Percentiles rank a stretch among this genome's conserved stretches.
Evolutionary conservation across 2,113 vertebrate genomes (phyloP).

Genomic region (Montifringilla adamsi): DNA sequence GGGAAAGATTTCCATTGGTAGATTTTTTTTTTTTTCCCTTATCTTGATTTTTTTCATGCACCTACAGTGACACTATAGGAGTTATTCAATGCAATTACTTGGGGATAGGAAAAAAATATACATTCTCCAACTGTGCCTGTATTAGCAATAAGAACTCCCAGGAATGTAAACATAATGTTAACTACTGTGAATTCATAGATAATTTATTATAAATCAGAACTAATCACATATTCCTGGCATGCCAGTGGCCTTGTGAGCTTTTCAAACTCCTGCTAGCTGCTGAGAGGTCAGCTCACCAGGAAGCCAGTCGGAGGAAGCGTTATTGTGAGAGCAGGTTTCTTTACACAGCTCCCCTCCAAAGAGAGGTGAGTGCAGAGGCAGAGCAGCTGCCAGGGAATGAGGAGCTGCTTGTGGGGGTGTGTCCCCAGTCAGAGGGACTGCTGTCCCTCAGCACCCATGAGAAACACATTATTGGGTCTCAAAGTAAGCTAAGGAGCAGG

Average conservation of each 20-base stretch:
- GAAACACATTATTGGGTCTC: not conserved
- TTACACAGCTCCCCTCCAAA: not conserved
- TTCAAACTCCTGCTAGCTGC: not conserved
- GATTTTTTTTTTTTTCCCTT: not conserved
- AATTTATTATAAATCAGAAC: not conserved
- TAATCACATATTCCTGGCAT: fast-evolving
- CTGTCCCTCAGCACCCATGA: not conserved
- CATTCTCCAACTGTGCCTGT: not conserved
- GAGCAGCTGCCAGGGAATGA: not conserved
- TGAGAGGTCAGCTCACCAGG: not conserved
- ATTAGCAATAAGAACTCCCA: not conserved
- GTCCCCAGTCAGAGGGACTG: not conserved
- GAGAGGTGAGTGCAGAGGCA: not conserved
- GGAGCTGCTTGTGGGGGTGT: not conserved
- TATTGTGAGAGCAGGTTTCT: not conserved
- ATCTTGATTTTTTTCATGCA: not conserved
- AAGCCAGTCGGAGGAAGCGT: not conserved
- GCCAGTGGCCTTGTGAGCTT: not conserved
- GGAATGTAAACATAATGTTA: not conserved
- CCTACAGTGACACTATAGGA: not conserved
- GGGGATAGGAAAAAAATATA: not conserved
- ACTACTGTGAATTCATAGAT: not conserved
- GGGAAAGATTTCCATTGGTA: not conserved
- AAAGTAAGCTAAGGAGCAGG: not conserved
- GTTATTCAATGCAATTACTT: not conserved